Evolutionary conservation across 1,140 invertebrate species (phyloP), one percentile per base, ranked within the genome.

Genomic region (Trigoniulus corallinus): DNA sequence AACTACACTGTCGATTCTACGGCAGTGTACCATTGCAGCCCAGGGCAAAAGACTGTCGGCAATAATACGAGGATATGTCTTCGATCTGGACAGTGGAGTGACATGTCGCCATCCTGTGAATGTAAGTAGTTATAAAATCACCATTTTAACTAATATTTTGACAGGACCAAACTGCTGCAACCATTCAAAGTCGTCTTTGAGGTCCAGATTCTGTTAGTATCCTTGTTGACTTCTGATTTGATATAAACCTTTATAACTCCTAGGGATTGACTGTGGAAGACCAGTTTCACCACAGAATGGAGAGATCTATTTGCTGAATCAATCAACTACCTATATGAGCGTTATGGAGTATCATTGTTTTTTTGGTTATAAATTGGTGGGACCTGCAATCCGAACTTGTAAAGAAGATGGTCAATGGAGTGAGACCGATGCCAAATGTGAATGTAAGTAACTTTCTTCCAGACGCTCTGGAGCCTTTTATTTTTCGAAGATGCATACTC

Each of bases 291-390:
- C 88, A 44, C 80, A 86, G 46, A 89, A 91, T 62, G 87, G 86
- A 0, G 72, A 85, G 53, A 79, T 88, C 1, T 88, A 88, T 56
- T 75, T 88, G 7, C 77, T 86, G 37, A 91, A 93, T 58, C 79
- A 80, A 22, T 81, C 82, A 0, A 88, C 82, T 0, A 71, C 77
- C 3, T 92, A 82, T 59, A 81, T 80, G 4, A 82, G 82, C 49
- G 77, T 79, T 1, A 79, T 88, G 1, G 83, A 88, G 59, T 94
- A 92, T 63, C 81, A 87, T 56, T 95, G 91, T 61, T 67, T 89
- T 48, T 84, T 84, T 4, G 81, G 84, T 54, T 89, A 75, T 65
- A 80, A 84, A 61, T 73, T 85, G 39, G 75, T 81, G 1, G 86
- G 86, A 0, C 80, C 82, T 2, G 87, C 84, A 62, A 65, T 85